Base-by-base conservation (phyloP, 1,140 invertebrate genomes). In the Nylanderia fulva region DNA sequence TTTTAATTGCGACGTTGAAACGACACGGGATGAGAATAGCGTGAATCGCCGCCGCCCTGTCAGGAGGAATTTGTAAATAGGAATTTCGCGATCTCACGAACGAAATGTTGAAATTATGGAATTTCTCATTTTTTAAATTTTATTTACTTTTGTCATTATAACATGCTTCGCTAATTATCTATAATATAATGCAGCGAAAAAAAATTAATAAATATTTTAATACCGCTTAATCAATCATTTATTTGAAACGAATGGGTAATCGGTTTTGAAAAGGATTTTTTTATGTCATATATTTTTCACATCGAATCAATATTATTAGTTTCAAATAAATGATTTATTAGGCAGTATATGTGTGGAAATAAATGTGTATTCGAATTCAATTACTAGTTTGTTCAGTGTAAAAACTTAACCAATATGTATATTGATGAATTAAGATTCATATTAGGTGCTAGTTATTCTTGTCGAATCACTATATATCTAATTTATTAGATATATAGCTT, bases 1-100 rank as follows among this genome's bases (percentile, higher is more conserved):
- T 85, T 85, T 85, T 80, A 85, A 85, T 85, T 71, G 18, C 33
- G 11, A 58, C 11, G 27, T n/a, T 27, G 21, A 33, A 60, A 6
- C n/a, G 18, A 42, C 45, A 5, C 18, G 75, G 33, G 5, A 36
- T n/a, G 27, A 33, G 33, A 56, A 29, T 11, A n/a, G 39, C 21
- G 36, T 11, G 27, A 52, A 27, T 24, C 24, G 45, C 42, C 24
- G 45, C 42, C 27, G 63, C 21, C 21, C 56, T 8, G 6, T 72
- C 24, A 21, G 11, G 36, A 8, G n/a, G 21, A 29, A 48, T 15
- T 33, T 83, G 72, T 52, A 61, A 77, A 77, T 52, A 58, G 45
- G 27, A 56, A 61, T 29, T 80, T 42, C 15, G 11, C 48, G n/a
- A 27, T 15, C 36, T 36, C 75, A 15, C 2, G 33, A 27, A 33